Conservation (phyloP, 2,888 invertebrate genomes). For the Sminthurides aquaticus region DNA sequence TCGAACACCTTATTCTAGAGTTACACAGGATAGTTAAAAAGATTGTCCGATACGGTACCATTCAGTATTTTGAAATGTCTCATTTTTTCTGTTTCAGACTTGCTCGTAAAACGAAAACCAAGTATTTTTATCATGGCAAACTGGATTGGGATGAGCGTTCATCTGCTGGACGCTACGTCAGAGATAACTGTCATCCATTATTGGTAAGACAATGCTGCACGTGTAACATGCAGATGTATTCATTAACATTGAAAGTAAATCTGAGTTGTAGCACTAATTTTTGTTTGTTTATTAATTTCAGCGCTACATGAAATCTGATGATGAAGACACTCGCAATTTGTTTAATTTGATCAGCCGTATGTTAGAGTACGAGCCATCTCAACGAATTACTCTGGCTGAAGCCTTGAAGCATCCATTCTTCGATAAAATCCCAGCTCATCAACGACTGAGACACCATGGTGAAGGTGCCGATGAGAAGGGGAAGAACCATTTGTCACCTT, state of each 20-base stretch:
- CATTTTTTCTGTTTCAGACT: conserved; percentile 60
- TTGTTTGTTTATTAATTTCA: no score
- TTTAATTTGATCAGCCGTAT: conserved; percentile 92
- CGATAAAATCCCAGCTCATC: conserved; percentile 69
- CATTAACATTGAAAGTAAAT: no score
- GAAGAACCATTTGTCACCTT: conserved; percentile 52
- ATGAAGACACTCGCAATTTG: conserved; percentile 82
- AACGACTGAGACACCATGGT: conserved; percentile 53
- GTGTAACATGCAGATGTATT: no score
- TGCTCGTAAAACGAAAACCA: conserved; percentile 85
- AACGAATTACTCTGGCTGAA: conserved; percentile 77
- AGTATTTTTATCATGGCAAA: conserved; percentile 96
- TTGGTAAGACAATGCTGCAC: conserved; percentile 73
- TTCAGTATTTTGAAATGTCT: no score
- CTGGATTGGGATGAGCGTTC: conserved; percentile 97
- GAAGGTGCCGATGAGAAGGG: conserved; percentile 44
- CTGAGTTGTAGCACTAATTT: no score
- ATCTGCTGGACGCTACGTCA: conserved; percentile 91
- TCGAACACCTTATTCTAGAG: no score
- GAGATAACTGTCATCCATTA: conserved; percentile 95
- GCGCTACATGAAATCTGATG: conserved; percentile 50
- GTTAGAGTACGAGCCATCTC: conserved; percentile 93
- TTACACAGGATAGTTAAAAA: no score
- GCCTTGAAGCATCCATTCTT: conserved; percentile 91
- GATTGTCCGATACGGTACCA: no score